These are phyloP conservation scores for Enteromius thamalakanensis DNA, from an alignment of 2,797 vertebrate species.

Conservation along the genomic window DNA sequence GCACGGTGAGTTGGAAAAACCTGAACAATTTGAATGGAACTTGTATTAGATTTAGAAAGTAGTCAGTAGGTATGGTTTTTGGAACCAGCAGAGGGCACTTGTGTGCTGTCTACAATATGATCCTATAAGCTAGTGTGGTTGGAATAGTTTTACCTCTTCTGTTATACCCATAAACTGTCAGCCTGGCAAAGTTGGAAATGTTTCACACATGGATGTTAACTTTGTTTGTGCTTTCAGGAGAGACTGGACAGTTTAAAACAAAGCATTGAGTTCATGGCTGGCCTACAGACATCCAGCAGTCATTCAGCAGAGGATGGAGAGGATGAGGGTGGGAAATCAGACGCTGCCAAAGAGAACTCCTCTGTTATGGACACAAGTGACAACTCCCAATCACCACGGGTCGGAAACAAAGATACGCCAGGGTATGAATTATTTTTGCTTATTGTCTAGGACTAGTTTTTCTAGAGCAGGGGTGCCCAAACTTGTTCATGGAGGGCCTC, in stretches of 20 bases:
- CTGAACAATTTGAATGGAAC: not conserved
- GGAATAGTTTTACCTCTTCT: not conserved
- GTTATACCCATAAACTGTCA: not conserved
- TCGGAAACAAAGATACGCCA: constrained; percentile 79
- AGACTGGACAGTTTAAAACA: constrained; percentile 94
- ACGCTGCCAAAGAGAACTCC: constrained; percentile 74
- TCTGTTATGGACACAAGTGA: constrained; percentile 76
- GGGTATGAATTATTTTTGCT: constrained; percentile 73
- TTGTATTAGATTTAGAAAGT: not conserved
- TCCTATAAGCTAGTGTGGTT: not conserved
- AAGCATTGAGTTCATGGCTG: constrained; percentile 97
- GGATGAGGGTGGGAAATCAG: constrained; percentile 68
- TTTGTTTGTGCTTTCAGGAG: constrained; percentile 77
- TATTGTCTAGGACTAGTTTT: not conserved
- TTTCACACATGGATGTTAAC: not conserved
- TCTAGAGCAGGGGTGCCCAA: not conserved
- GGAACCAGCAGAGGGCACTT: constrained; percentile 66
- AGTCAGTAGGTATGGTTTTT: not conserved
- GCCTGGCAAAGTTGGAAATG: not conserved
- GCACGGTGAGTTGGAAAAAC: constrained; percentile 79
- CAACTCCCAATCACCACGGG: constrained; percentile 78
- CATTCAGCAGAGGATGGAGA: constrained; percentile 79
- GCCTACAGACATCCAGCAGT: constrained; percentile 84
- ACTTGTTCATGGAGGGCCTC: not conserved
- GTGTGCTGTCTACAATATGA: not conserved